Percentiles rank a stretch among this genome's conserved stretches.
phyloP scores from a whole-genome alignment of 2,113 vertebrate species.

The Scolopax mira region DNA sequence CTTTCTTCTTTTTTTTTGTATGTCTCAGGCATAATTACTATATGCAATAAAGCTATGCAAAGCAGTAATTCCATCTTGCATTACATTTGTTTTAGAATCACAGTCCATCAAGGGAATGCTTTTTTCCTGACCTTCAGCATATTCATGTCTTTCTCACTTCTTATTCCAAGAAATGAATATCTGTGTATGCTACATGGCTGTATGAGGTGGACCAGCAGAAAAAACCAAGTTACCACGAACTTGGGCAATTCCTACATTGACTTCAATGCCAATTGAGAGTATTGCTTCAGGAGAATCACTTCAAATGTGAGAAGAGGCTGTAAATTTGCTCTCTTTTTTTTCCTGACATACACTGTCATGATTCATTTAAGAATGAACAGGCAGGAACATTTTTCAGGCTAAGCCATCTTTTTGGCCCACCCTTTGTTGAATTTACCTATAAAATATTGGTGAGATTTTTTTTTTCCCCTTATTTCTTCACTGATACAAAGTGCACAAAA shows the following conservation, averaged over 20 bases:
- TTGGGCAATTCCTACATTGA: neutral
- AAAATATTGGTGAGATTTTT: neutral
- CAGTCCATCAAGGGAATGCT: neutral
- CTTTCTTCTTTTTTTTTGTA: neutral
- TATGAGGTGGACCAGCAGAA: neutral
- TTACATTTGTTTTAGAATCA: slow-evolving; percentile 46
- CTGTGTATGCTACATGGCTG: neutral
- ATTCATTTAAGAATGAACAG: neutral
- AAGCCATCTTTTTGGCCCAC: neutral
- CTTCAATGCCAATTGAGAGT: neutral
- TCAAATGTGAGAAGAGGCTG: neutral
- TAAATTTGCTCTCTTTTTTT: slow-evolving; percentile 1
- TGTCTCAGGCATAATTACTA: slow-evolving; percentile 11
- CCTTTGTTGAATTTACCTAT: neutral
- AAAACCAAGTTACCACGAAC: neutral
- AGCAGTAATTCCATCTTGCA: neutral
- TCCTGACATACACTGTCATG: neutral
- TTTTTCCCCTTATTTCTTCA: neutral
- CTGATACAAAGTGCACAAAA: neutral
- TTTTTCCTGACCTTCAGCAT: neutral
- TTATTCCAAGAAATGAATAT: slow-evolving; percentile 12
- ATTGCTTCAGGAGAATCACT: slow-evolving; percentile 19
- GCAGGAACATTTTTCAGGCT: neutral
- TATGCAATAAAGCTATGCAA: neutral
- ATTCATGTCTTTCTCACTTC: neutral